phyloP scores from a whole-genome alignment of 2,797 vertebrate species.

The Paramormyrops hopkinsi region DNA sequence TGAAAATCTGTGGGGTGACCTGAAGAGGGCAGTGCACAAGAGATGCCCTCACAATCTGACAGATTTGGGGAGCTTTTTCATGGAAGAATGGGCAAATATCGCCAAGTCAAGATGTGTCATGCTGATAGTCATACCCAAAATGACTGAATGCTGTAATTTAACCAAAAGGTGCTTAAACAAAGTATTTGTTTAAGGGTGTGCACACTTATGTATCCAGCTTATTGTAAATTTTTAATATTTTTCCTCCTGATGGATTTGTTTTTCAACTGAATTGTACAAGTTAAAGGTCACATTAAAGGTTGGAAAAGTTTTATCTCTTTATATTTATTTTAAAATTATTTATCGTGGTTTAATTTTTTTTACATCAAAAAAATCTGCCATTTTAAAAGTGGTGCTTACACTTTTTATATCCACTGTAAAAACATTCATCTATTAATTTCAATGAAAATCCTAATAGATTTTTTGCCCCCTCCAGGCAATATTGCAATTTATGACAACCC shows the following conservation, averaged over 20 bases:
- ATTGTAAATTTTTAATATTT: neutral
- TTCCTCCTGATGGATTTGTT: neutral
- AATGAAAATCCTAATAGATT: neutral
- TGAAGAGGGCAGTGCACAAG: neutral
- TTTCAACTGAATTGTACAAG: neutral
- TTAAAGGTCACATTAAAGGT: neutral
- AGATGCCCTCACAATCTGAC: neutral
- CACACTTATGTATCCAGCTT: neutral
- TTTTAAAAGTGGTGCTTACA: neutral
- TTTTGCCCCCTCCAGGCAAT: neutral
- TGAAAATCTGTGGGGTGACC: neutral
- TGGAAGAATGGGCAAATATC: neutral
- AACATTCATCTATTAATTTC: neutral
- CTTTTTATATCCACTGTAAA: neutral
- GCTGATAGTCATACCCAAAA: neutral
- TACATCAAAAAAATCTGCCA: neutral
- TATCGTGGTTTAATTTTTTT: neutral
- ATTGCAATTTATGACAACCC: neutral
- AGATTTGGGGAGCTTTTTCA: neutral
- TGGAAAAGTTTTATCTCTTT: neutral
- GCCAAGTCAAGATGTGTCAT: neutral
- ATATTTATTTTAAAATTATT: neutral
- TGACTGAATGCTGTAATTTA: neutral
- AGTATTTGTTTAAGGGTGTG: neutral
- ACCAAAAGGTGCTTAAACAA: neutral